phyloP scores from a whole-genome alignment of 2,113 vertebrate species.

The Caloenas nicobarica region DNA sequence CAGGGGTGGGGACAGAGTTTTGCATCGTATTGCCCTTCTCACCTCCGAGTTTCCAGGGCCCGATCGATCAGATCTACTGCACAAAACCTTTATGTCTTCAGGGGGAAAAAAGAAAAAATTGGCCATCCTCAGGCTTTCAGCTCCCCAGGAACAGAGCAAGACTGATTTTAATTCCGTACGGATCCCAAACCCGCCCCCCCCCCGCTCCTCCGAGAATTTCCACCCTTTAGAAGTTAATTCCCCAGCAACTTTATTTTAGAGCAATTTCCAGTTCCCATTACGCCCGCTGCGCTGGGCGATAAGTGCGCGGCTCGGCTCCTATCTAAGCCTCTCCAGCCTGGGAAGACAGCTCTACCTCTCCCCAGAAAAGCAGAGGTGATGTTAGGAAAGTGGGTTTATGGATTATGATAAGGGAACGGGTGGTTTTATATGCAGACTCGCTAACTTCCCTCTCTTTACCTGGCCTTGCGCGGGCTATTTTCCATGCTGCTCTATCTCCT shows the following conservation, averaged over 20 bases:
- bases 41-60: neutral
- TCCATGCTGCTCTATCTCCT: slow-evolving; percentile 70
- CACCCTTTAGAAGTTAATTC: slow-evolving; percentile 70
- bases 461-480: slow-evolving; percentile 49
- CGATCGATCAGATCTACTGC: neutral
- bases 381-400: neutral
- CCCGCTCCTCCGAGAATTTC: neutral
- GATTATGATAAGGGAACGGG: slow-evolving; percentile 62
- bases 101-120: neutral
- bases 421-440: slow-evolving; percentile 50
- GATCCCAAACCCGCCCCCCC: neutral
- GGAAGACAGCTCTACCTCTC: slow-evolving; percentile 26
- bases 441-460: neutral
- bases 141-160: neutral
- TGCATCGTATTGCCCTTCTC: rapidly evolving
- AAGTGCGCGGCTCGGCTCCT: neutral
- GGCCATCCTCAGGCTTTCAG: neutral
- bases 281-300: slow-evolving; percentile 12
- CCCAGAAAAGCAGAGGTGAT: slow-evolving; percentile 49
- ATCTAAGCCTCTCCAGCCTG: slow-evolving; percentile 60
- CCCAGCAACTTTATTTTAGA: slow-evolving; percentile 67
- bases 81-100: neutral
- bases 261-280: slow-evolving; percentile 71
- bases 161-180: neutral
- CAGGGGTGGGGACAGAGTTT: rapidly evolving